Evolutionary conservation across 2,797 vertebrate genomes (phyloP).

Genomic region (Malacoraja senta): DNA sequence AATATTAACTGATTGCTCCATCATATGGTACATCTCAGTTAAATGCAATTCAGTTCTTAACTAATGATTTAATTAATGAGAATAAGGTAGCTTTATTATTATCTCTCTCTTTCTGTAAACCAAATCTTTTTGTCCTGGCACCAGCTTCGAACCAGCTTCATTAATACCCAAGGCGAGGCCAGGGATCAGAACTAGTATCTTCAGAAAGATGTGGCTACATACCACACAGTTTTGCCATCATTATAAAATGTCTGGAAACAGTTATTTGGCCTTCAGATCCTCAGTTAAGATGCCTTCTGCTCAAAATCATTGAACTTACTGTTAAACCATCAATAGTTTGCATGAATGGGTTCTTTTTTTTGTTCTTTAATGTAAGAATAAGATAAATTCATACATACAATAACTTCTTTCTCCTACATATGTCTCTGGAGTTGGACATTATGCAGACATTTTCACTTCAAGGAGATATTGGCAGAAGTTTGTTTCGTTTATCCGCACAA

Average conservation of each 20-base stretch:
- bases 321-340: neutral
- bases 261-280: neutral
- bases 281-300: neutral
- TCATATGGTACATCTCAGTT: neutral
- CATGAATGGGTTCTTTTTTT: neutral
- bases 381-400: neutral
- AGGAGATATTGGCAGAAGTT: neutral
- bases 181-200: neutral
- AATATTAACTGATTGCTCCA: neutral
- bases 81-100: neutral
- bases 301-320: neutral
- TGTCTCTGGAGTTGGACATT: neutral
- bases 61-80: neutral
- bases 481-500: slow-evolving; percentile 6
- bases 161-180: neutral
- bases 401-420: neutral
- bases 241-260: neutral
- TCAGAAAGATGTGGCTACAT: neutral
- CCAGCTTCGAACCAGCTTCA: neutral
- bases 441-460: neutral
- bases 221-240: neutral
- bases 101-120: neutral
- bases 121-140: neutral
- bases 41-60: neutral
- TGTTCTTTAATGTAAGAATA: neutral